A percentile compares a stretch with the other conserved stretches of the same genome.
phyloP scores from a whole-genome alignment of 2,888 invertebrate genomes.

The Theretra japonica region DNA sequence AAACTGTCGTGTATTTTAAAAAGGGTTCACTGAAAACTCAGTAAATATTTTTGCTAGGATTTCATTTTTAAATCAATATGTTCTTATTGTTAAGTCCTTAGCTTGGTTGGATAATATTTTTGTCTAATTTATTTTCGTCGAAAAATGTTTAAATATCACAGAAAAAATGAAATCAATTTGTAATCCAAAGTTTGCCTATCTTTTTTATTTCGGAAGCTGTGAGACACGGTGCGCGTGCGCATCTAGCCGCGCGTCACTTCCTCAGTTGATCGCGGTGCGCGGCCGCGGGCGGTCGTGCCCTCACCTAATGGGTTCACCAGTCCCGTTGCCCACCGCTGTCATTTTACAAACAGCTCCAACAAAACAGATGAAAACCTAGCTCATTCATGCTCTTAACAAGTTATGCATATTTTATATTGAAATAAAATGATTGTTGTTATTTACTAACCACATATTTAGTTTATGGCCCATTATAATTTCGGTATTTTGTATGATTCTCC shows the following conservation, averaged over 20 bases:
- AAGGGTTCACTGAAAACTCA: too few relatives aligned
- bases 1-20: too few relatives aligned
- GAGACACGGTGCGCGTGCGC: slow-evolving; percentile 43
- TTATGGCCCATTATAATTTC: too few relatives aligned
- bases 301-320: slow-evolving; percentile 67
- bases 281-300: slow-evolving; percentile 74
- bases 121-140: neutral
- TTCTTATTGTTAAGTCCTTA: too few relatives aligned
- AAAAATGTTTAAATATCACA: too few relatives aligned
- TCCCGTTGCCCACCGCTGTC: slow-evolving; percentile 56
- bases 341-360: slow-evolving; percentile 45
- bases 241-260: slow-evolving; percentile 55
- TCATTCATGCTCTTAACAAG: slow-evolving; percentile 29
- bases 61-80: too few relatives aligned
- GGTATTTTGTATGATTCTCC: too few relatives aligned
- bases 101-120: neutral
- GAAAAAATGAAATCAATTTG: too few relatives aligned
- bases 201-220: slow-evolving; percentile 24
- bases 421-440: neutral
- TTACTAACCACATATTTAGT: slow-evolving; percentile 1
- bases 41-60: too few relatives aligned
- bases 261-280: slow-evolving; percentile 70
- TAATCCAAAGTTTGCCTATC: neutral
- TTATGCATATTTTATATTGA: neutral
- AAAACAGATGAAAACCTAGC: slow-evolving; percentile 49